Percentiles rank a stretch among this genome's conserved stretches.
These are phyloP conservation scores for Drosophila formosana DNA, from an alignment of 2,888 invertebrate genomes.

Conservation along the genomic window DNA sequence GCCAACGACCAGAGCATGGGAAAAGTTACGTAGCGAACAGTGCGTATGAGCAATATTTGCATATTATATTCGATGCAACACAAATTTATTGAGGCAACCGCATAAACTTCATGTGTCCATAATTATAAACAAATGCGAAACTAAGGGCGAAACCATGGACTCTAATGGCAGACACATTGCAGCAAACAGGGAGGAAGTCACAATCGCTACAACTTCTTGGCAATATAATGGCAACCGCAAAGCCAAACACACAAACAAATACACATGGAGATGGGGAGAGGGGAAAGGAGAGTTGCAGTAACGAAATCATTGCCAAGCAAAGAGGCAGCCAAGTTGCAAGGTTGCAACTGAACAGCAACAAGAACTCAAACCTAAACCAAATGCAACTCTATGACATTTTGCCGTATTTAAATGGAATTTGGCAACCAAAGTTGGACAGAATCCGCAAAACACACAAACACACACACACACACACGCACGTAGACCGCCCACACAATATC, in stretches of 20 bases:
- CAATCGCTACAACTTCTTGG: slow-evolving; percentile 55
- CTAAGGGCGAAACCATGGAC: not conserved
- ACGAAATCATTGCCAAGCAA: slow-evolving; percentile 61
- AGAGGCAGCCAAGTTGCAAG: slow-evolving; percentile 65
- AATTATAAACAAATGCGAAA: slow-evolving; percentile 32
- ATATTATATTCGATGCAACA: slow-evolving; percentile 13
- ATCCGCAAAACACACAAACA: slow-evolving; percentile 27
- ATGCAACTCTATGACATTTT: slow-evolving; percentile 54
- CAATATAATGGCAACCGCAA: slow-evolving; percentile 58
- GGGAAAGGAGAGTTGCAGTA: slow-evolving; percentile 24
- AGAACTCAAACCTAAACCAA: slow-evolving; percentile 27
- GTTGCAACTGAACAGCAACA: slow-evolving; percentile 58
- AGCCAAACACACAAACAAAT: slow-evolving; percentile 42
- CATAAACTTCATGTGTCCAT: slow-evolving; percentile 5
- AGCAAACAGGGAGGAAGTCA: slow-evolving; percentile 39
- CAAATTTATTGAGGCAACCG: slow-evolving; percentile 33
- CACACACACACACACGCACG: slow-evolving; percentile 37
- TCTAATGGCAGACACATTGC: slow-evolving; percentile 53
- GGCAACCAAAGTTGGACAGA: slow-evolving; percentile 63
- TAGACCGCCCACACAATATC: slow-evolving; percentile 24
- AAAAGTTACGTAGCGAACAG: slow-evolving; percentile 16
- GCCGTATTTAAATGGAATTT: slow-evolving; percentile 76
- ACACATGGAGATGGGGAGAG: not conserved
- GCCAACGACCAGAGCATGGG: slow-evolving; percentile 40
- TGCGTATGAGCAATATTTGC: slow-evolving; percentile 51